Evolutionary conservation across 2,113 vertebrate species (phyloP).

Genomic region (Pedetes capensis): DNA sequence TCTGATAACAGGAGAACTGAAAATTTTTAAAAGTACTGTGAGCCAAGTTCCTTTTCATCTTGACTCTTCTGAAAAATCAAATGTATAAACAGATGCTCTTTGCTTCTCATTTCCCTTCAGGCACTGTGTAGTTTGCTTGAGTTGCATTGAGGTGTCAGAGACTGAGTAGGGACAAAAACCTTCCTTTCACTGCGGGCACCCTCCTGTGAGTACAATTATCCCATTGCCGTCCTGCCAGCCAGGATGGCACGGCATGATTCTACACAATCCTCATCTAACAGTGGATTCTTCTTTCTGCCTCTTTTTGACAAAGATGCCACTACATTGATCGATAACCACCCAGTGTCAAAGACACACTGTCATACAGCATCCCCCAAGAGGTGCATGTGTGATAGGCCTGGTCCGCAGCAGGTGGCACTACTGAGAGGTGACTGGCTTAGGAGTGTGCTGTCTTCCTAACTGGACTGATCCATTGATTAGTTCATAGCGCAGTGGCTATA

Average conservation of each 20-base stretch:
- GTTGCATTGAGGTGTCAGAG: background rate
- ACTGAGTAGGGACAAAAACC: background rate
- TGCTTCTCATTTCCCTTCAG: background rate
- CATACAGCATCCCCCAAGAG: no score
- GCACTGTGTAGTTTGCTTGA: background rate
- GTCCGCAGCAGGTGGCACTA: no score
- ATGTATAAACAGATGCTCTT: background rate
- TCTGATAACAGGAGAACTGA: background rate
- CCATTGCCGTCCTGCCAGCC: no score
- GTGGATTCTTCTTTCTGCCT: background rate
- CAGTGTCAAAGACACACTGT: background rate
- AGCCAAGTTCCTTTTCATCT: background rate
- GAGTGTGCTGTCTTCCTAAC: no score
- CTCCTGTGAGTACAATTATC: background rate
- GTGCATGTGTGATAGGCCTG: no score
- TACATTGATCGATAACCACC: background rate
- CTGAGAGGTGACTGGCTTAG: no score
- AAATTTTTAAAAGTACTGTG: background rate
- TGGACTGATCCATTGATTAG: no score
- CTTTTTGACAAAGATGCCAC: background rate
- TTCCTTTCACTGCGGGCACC: background rate
- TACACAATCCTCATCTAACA: background rate
- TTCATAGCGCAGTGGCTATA: no score
- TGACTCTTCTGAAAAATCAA: background rate
- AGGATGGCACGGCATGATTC: no score